phyloP scores from a whole-genome alignment of 2,888 invertebrate species.

The Julus scandinavius region DNA sequence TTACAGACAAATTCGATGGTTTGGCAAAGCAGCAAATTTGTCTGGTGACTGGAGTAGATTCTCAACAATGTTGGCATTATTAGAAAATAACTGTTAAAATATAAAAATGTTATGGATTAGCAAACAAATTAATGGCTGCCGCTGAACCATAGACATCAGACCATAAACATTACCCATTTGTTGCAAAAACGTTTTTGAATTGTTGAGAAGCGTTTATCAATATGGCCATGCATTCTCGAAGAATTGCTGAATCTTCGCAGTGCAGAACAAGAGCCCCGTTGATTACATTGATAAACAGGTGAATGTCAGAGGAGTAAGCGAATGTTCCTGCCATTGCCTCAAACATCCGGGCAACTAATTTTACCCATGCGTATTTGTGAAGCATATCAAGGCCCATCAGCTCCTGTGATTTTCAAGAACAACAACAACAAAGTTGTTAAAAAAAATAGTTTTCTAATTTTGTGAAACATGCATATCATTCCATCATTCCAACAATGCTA shows the following conservation, averaged over 20 bases:
- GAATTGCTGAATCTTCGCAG: conserved; percentile 94
- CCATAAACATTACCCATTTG: conserved; percentile 77
- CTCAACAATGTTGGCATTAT: conserved; percentile 98
- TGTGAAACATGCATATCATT: no score
- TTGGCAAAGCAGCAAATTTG: conserved; percentile 92
- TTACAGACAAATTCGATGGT: conserved; percentile 98
- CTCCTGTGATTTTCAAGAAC: conserved; percentile 70
- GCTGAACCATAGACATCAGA: neutral
- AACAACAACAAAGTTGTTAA: no score
- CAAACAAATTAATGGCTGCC: no score
- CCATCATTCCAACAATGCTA: no score
- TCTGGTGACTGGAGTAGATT: conserved; percentile 97
- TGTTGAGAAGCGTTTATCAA: conserved; percentile 98
- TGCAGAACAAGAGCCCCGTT: conserved; percentile 97
- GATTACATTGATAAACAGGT: conserved; percentile 95
- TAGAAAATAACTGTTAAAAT: conserved; percentile 78
- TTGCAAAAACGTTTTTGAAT: conserved; percentile 98
- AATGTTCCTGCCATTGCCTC: conserved; percentile 98
- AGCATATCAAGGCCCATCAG: conserved; percentile 92
- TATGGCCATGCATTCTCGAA: conserved; percentile 95
- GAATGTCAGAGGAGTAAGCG: conserved; percentile 96
- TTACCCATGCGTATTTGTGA: conserved; percentile 99
- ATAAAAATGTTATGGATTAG: neutral
- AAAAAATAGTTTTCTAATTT: no score
- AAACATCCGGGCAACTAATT: conserved; percentile 95